Evolutionary conservation across 2,797 vertebrate genomes (phyloP).

Genomic region (Myripristis murdjan): DNA sequence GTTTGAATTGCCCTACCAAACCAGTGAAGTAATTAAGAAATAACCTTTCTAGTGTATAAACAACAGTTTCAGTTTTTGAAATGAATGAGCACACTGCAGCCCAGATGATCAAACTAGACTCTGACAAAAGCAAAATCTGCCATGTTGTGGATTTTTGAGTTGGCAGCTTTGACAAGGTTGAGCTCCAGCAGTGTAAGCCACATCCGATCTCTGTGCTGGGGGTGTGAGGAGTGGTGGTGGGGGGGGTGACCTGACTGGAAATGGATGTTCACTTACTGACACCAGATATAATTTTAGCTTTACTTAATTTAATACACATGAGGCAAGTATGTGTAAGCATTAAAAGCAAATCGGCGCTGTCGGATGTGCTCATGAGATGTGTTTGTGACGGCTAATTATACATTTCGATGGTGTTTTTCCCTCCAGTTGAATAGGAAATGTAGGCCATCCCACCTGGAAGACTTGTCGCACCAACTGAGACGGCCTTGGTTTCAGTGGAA

Average conservation of each 20-base stretch:
- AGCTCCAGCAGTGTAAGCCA: slow-evolving; percentile 28
- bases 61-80: too few species aligned
- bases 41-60: not conserved
- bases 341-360: slow-evolving; percentile 51
- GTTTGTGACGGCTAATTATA: slow-evolving; percentile 59
- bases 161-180: not conserved
- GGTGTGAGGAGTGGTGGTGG: slow-evolving; percentile 8
- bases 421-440: slow-evolving; percentile 59
- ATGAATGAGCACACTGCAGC: too few species aligned
- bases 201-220: not conserved
- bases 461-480: slow-evolving; percentile 52
- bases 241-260: slow-evolving; percentile 19
- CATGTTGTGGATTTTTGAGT: not conserved
- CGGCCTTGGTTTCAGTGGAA: slow-evolving; percentile 58
- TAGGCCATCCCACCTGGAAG: slow-evolving; percentile 72
- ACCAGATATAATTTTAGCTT: slow-evolving; percentile 26
- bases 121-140: not conserved
- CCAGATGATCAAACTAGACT: not conserved
- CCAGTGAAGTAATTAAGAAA: too few species aligned
- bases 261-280: slow-evolving; percentile 34
- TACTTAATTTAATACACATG: slow-evolving; percentile 63
- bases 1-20: too few species aligned
- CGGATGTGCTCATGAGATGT: not conserved
- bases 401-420: slow-evolving; percentile 62
- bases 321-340: slow-evolving; percentile 27